These are phyloP conservation scores for Eurytoma adleriae DNA, from an alignment of 2,888 invertebrate species.

Conservation along the genomic window DNA sequence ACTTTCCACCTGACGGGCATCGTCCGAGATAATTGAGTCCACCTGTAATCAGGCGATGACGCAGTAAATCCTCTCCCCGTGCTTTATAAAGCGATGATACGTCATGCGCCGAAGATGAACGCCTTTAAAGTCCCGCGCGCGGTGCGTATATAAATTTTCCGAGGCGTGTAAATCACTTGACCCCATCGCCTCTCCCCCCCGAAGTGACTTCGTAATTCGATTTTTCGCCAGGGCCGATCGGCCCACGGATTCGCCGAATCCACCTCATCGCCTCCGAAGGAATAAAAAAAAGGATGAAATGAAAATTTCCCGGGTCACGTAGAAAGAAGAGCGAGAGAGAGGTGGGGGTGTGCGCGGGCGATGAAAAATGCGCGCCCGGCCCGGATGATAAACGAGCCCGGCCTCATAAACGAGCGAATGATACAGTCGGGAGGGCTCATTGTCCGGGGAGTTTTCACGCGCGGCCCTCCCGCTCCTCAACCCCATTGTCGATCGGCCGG, in stretches of 20 bases:
- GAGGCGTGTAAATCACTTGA: constrained; percentile 49
- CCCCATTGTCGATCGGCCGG: neutral
- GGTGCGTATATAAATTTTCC: constrained; percentile 46
- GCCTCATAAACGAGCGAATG: constrained; percentile 72
- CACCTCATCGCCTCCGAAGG: neutral
- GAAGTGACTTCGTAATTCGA: constrained; percentile 44
- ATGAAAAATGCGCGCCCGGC: constrained; percentile 67
- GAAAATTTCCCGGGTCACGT: constrained; percentile 48
- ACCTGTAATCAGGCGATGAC: constrained; percentile 34
- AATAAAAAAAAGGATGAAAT: constrained; percentile 36
- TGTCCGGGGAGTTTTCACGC: constrained; percentile 68
- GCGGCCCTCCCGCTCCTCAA: neutral
- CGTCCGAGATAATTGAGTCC: constrained; percentile 31
- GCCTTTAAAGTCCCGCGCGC: constrained; percentile 14
- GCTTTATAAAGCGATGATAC: constrained; percentile 22
- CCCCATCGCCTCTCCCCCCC: constrained; percentile 2
- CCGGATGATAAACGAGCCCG: constrained; percentile 71
- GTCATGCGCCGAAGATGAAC: constrained; percentile 36
- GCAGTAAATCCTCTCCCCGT: constrained; percentile 36
- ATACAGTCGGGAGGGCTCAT: constrained; percentile 70
- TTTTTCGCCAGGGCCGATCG: constrained; percentile 39
- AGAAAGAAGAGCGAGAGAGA: constrained; percentile 43
- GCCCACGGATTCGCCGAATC: constrained; percentile 8
- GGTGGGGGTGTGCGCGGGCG: constrained; percentile 40
- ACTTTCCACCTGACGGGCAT: neutral